These are phyloP conservation scores for Osmerus eperlanus DNA, from an alignment of 2,113 vertebrate genomes.

Conservation along the genomic window DNA sequence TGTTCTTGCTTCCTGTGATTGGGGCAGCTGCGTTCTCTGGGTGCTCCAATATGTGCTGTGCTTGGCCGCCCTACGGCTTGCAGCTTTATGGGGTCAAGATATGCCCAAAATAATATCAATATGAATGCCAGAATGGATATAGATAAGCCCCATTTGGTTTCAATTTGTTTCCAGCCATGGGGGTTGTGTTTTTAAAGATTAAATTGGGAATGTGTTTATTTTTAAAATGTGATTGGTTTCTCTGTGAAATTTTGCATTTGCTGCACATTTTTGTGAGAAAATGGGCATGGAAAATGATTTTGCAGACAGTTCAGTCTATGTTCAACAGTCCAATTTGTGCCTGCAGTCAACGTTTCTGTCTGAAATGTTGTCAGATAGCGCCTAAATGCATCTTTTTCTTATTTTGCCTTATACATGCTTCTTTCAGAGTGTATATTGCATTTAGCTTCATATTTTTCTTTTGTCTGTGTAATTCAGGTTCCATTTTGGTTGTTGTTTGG, in stretches of 20 bases:
- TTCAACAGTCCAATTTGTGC: not conserved
- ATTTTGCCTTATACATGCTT: not conserved
- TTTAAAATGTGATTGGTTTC: conserved; percentile 50
- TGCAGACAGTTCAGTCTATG: no score
- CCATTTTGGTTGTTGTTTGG: not conserved
- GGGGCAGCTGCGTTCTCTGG: conserved; percentile 11
- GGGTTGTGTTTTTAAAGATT: conserved; percentile 11
- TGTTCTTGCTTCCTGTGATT: conserved; percentile 41
- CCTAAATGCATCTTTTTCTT: conserved; percentile 13
- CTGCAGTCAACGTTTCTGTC: conserved; percentile 1
- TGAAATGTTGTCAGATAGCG: conserved; percentile 51
- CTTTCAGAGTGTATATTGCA: conserved; percentile 14
- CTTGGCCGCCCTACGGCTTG: conserved; percentile 46
- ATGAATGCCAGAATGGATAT: not conserved
- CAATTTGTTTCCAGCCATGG: not conserved
- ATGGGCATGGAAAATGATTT: not conserved
- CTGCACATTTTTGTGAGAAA: not conserved
- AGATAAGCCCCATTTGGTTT: no score
- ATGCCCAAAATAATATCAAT: not conserved
- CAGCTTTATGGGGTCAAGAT: conserved; percentile 6
- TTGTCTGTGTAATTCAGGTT: not conserved
- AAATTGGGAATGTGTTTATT: conserved; percentile 19
- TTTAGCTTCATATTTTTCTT: conserved; percentile 21
- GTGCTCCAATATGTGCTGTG: conserved; percentile 21
- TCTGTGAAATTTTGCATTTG: conserved; percentile 26